phyloP scores from a whole-genome alignment of 1,140 invertebrate genomes.

The Melipona quadrifasciata region DNA sequence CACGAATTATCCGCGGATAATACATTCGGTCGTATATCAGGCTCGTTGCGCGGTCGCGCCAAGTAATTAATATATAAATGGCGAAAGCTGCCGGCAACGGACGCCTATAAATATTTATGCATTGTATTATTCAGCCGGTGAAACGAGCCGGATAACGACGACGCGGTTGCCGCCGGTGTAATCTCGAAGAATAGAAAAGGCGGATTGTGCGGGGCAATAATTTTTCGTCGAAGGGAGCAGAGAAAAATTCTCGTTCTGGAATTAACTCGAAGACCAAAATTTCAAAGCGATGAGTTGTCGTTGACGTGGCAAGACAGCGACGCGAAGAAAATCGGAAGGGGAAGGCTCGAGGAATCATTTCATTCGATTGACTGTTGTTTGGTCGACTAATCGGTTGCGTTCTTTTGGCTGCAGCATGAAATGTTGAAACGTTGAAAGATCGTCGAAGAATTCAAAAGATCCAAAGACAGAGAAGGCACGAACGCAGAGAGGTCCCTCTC shows the following conservation, averaged over 20 bases:
- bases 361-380: constrained; percentile 60
- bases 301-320: no score
- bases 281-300: no score
- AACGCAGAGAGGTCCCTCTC: no score
- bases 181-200: constrained; percentile 54
- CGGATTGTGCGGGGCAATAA: constrained; percentile 33
- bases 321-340: no score
- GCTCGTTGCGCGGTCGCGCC: constrained; percentile 9
- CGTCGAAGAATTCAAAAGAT: not conserved
- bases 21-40: constrained; percentile 2
- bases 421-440: constrained; percentile 8
- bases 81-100: constrained; percentile 53
- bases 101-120: constrained; percentile 74
- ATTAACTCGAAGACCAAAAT: no score
- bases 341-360: no score
- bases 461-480: no score
- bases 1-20: constrained; percentile 24
- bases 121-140: constrained; percentile 65
- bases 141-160: constrained; percentile 47
- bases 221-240: not conserved
- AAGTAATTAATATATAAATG: constrained; percentile 76
- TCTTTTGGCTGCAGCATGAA: constrained; percentile 54
- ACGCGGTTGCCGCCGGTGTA: constrained; percentile 29
- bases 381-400: constrained; percentile 68
- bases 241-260: not conserved